Conservation (phyloP, 2,113 vertebrate species). For the Rhizomys pruinosus region DNA sequence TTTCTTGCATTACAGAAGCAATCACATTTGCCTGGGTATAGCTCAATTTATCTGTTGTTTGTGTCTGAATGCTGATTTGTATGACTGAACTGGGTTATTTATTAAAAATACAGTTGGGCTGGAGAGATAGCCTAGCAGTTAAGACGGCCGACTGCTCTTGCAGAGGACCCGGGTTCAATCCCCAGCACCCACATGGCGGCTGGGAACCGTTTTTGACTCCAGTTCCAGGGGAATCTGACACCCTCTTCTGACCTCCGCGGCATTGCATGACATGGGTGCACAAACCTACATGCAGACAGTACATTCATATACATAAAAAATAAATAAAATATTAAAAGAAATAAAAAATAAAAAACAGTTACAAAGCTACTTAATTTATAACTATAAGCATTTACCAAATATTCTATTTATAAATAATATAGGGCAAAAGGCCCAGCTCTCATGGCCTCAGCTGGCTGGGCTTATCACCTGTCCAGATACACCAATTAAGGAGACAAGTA, state of each 20-base stretch:
- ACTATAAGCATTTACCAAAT: background rate
- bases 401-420: slow-evolving; percentile 18
- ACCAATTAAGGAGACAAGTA: background rate
- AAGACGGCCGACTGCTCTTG: too few relatives aligned
- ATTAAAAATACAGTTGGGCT: slow-evolving; percentile 10
- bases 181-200: too few relatives aligned
- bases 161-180: too few relatives aligned
- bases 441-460: background rate
- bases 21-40: background rate
- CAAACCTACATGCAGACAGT: too few relatives aligned
- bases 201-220: too few relatives aligned
- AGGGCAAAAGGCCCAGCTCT: background rate
- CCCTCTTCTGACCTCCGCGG: too few relatives aligned
- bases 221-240: too few relatives aligned
- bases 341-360: slow-evolving; percentile 18
- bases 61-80: background rate
- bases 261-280: too few relatives aligned
- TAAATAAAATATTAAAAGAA: too few relatives aligned
- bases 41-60: background rate
- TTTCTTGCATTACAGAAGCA: background rate
- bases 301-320: too few relatives aligned
- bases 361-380: slow-evolving; percentile 20
- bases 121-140: too few relatives aligned
- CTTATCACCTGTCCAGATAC: background rate
- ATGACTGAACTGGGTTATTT: background rate